Percentiles rank a stretch among this genome's conserved stretches.
phyloP scores from a whole-genome alignment of 37 sponge, comb jelly and placozoan genomes.

The Bolinopsis microptera region DNA sequence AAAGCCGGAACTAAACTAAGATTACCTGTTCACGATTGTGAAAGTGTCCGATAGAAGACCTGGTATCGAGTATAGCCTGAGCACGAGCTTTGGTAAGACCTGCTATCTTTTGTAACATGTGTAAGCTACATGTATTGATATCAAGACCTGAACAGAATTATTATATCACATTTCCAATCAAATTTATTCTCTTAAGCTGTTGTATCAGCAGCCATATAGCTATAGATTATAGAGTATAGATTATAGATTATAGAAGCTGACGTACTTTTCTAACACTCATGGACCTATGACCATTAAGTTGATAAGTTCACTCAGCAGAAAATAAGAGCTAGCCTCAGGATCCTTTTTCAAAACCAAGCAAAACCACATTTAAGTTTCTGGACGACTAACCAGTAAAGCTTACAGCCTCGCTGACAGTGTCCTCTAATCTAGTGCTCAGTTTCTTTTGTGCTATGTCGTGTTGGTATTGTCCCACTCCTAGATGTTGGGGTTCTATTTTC shows the following conservation, averaged over 20 bases:
- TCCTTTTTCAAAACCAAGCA: too few relatives aligned
- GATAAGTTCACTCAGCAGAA: too few relatives aligned
- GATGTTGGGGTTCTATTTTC: slow-evolving; percentile 47
- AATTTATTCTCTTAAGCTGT: too few relatives aligned
- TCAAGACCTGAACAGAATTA: not conserved
- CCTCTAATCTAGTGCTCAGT: slow-evolving; percentile 19
- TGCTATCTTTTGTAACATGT: slow-evolving; percentile 35
- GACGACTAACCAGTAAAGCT: slow-evolving; percentile 58
- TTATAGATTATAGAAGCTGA: too few relatives aligned
- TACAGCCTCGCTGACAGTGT: slow-evolving; percentile 18
- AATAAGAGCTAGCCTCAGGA: too few relatives aligned
- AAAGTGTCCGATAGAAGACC: not conserved
- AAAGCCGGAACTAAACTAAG: too few relatives aligned
- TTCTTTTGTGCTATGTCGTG: slow-evolving; percentile 29
- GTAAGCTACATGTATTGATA: slow-evolving; percentile 4
- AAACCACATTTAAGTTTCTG: too few relatives aligned
- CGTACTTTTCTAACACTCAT: too few relatives aligned
- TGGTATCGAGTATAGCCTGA: not conserved
- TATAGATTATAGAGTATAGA: too few relatives aligned
- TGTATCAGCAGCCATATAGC: too few relatives aligned
- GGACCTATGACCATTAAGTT: too few relatives aligned
- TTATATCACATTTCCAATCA: too few relatives aligned
- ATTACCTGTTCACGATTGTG: slow-evolving; percentile 19
- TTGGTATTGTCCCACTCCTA: slow-evolving; percentile 65
- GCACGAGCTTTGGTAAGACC: slow-evolving; percentile 11